These are phyloP conservation scores for Pyrrhia umbra DNA, from an alignment of 2,888 invertebrate species.

Conservation along the genomic window DNA sequence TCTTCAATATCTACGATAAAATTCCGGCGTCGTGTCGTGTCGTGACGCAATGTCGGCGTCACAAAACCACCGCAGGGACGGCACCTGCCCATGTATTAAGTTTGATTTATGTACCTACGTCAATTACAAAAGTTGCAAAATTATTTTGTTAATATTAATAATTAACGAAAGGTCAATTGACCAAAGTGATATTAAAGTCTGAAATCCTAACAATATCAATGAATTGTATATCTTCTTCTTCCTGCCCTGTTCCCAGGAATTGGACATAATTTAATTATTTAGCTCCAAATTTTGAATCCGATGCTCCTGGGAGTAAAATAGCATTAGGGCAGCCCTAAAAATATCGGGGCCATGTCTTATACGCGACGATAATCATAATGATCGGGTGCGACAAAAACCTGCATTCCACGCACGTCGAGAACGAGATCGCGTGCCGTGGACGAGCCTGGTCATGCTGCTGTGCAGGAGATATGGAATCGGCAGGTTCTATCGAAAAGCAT, in stretches of 20 bases:
- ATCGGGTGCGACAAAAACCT: slow-evolving; percentile 75
- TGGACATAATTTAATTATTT: not conserved
- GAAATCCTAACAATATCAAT: not conserved
- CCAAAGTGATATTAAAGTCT: not conserved
- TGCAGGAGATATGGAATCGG: slow-evolving; percentile 25
- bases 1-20: slow-evolving; percentile 57
- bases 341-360: slow-evolving; percentile 69
- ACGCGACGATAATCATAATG: slow-evolving; percentile 72
- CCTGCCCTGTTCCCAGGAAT: not conserved
- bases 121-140: not conserved
- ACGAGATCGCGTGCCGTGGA: slow-evolving; percentile 77
- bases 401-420: slow-evolving; percentile 76
- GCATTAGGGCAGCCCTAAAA: slow-evolving; percentile 41
- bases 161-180: not conserved
- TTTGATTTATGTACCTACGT: slow-evolving; percentile 4
- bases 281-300: not conserved
- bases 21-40: slow-evolving; percentile 59
- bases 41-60: slow-evolving; percentile 69
- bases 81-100: slow-evolving; percentile 16
- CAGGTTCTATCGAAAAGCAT: not conserved
- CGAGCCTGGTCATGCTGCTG: slow-evolving; percentile 55
- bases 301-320: slow-evolving; percentile 13
- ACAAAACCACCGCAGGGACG: slow-evolving; percentile 33
- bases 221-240: not conserved
- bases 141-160: not conserved